A percentile compares a stretch with the other conserved stretches of the same genome.
phyloP scores from a whole-genome alignment of 1,140 invertebrate genomes.

The Drosophila kurseongensis region DNA sequence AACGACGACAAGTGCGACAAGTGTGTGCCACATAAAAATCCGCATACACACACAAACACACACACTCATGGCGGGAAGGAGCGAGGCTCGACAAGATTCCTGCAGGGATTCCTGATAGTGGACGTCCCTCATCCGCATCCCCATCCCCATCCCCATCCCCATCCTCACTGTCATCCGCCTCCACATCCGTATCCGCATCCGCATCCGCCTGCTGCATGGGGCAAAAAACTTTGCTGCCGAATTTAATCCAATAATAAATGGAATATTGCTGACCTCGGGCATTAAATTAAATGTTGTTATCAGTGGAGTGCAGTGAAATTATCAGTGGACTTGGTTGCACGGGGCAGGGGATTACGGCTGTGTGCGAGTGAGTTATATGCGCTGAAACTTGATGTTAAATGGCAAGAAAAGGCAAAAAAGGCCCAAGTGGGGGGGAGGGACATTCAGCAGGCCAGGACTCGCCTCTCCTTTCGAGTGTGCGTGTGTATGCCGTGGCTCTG shows the following conservation, averaged over 20 bases:
- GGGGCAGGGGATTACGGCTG: background rate
- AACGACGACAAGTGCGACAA: constrained; percentile 77
- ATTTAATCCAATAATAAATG: constrained; percentile 85
- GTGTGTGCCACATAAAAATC: constrained; percentile 61
- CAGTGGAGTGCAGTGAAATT: constrained; percentile 84
- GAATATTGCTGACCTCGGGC: constrained; percentile 85
- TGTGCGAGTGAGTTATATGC: constrained; percentile 57
- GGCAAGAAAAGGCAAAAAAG: constrained; percentile 18
- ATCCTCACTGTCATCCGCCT: background rate
- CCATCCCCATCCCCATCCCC: background rate
- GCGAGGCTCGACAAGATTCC: constrained; percentile 46
- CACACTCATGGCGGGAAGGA: background rate
- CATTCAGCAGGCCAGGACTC: constrained; percentile 2
- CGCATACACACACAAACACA: constrained; percentile 12
- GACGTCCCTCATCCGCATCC: constrained; percentile 10
- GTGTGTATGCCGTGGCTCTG: constrained; percentile 49
- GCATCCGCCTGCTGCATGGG: background rate
- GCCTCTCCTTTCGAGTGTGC: background rate
- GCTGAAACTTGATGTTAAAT: constrained; percentile 60
- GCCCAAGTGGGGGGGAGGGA: too few species aligned
- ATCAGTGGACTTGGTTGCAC: constrained; percentile 48
- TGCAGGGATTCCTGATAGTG: constrained; percentile 53
- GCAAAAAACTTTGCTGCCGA: constrained; percentile 79
- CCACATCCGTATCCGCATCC: background rate
- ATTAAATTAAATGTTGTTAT: constrained; percentile 85